A percentile compares a stretch with the other conserved stretches of the same genome.
phyloP scores from a whole-genome alignment of 1,140 invertebrate genomes.

The Solenopsis fugax region DNA sequence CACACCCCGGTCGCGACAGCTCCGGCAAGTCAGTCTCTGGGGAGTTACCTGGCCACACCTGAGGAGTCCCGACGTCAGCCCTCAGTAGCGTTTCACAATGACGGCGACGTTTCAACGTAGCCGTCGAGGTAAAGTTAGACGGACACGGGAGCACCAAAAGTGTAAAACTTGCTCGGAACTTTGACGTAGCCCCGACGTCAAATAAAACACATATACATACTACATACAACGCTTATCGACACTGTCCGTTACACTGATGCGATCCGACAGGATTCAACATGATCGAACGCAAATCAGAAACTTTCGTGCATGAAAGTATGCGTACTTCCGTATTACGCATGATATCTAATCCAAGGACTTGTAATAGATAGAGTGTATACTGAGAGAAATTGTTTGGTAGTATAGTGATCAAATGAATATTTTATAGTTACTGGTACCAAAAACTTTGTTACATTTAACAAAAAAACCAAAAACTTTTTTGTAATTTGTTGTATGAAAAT shows the following conservation, averaged over 20 bases:
- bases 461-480: too few relatives aligned
- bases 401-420: too few relatives aligned
- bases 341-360: constrained; percentile 5
- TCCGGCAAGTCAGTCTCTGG: constrained; percentile 51
- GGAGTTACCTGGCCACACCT: constrained; percentile 67
- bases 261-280: constrained; percentile 44
- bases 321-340: neutral
- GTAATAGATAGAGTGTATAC: neutral
- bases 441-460: too few relatives aligned
- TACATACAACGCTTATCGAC: constrained; percentile 60
- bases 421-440: too few relatives aligned
- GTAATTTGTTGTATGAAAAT: too few relatives aligned
- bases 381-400: too few relatives aligned
- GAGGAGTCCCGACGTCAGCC: constrained; percentile 51
- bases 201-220: constrained; percentile 36
- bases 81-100: constrained; percentile 63
- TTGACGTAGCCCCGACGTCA: constrained; percentile 60
- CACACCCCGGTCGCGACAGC: constrained; percentile 49
- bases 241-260: constrained; percentile 53
- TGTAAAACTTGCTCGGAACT: constrained; percentile 61
- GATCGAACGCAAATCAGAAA: constrained; percentile 47
- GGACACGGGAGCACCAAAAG: constrained; percentile 60
- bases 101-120: constrained; percentile 63
- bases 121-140: constrained; percentile 61
- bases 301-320: neutral